phyloP scores from a whole-genome alignment of 2,113 vertebrate genomes.

The Mystacornis crossleyi region DNA sequence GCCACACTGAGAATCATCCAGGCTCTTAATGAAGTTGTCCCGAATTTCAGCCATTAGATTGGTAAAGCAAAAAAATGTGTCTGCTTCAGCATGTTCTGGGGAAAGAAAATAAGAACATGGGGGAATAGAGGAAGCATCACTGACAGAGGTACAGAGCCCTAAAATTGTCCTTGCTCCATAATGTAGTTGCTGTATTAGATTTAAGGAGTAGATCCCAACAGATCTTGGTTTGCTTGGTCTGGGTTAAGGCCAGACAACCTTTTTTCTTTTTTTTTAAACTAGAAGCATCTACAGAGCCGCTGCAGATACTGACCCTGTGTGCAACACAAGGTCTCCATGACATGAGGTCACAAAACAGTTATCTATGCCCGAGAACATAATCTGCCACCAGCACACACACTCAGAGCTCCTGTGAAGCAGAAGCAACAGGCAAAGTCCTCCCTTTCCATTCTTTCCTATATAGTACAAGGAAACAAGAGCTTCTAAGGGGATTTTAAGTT shows the following conservation, averaged over 20 bases:
- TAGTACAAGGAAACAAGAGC: not conserved
- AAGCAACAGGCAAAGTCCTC: not conserved
- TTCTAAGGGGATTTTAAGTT: not conserved
- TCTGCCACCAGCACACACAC: not conserved
- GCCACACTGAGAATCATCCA: constrained; percentile 96
- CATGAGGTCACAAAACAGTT: not conserved
- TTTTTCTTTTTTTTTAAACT: not conserved
- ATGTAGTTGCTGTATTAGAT: not conserved
- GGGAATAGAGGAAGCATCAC: not conserved
- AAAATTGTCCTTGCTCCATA: not conserved
- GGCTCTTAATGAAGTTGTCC: constrained; percentile 98
- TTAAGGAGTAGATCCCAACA: not conserved
- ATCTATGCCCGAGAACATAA: not conserved
- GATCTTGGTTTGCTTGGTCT: not conserved
- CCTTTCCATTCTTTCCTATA: not conserved
- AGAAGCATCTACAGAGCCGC: not conserved
- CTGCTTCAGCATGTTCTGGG: constrained; percentile 93
- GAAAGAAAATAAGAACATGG: not conserved
- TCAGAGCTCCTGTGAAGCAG: not conserved
- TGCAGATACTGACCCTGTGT: not conserved
- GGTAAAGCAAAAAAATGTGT: constrained; percentile 98
- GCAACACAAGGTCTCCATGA: not conserved
- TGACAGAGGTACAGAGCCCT: not conserved
- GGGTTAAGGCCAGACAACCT: not conserved
- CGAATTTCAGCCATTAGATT: constrained; percentile 97